phyloP scores from a whole-genome alignment of 1,140 invertebrate species.

The Psix sp. region DNA sequence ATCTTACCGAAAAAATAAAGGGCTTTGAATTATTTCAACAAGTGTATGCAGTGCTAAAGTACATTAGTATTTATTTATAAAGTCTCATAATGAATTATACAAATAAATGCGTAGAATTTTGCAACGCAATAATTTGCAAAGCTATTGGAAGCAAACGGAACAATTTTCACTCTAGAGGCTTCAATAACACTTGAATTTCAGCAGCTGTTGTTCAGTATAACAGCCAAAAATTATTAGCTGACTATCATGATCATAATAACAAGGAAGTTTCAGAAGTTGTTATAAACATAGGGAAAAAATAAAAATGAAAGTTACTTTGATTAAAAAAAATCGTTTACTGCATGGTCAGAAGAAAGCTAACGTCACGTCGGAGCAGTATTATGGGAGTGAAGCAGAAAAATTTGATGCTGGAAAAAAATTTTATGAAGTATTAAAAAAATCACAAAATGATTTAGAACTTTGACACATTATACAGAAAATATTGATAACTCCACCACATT shows the following conservation, averaged over 20 bases:
- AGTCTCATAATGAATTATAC: slow-evolving; percentile 9
- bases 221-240: not conserved
- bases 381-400: no score
- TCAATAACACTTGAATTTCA: slow-evolving; percentile 4
- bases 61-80: not conserved
- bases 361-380: no score
- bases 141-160: slow-evolving; percentile 13
- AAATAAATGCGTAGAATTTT: slow-evolving; percentile 15
- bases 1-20: not conserved
- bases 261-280: slow-evolving; percentile 6
- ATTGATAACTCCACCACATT: no score
- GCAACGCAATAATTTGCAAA: slow-evolving; percentile 12
- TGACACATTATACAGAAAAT: no score
- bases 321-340: no score
- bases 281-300: not conserved
- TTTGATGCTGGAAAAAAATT: no score
- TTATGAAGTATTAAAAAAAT: no score
- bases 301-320: not conserved
- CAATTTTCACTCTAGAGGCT: slow-evolving; percentile 14
- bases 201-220: slow-evolving; percentile 9
- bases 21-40: not conserved
- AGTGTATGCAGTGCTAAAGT: not conserved
- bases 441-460: no score
- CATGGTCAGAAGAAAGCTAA: no score
- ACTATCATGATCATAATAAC: not conserved